These are phyloP conservation scores for Anagrus nilaparvatae DNA, from an alignment of 1,140 invertebrate species.

Conservation along the genomic window DNA sequence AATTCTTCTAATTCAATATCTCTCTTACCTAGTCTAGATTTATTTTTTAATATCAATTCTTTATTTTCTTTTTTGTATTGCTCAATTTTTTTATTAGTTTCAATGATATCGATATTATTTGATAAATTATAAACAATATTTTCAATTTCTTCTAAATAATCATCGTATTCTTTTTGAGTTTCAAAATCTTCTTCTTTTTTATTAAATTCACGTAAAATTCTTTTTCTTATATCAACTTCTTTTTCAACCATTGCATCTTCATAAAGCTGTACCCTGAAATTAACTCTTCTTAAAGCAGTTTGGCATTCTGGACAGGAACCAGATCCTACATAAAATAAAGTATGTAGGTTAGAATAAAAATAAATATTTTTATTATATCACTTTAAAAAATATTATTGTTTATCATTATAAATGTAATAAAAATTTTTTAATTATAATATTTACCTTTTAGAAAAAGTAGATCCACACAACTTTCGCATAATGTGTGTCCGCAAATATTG, in stretches of 20 bases:
- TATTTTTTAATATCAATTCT: slow-evolving; percentile 82
- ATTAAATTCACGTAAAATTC: slow-evolving; percentile 82
- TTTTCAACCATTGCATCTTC: slow-evolving; percentile 95
- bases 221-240: slow-evolving; percentile 90
- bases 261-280: slow-evolving; percentile 91
- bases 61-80: slow-evolving; percentile 91
- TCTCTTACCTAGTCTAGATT: slow-evolving; percentile 57
- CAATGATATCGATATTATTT: slow-evolving; percentile 82
- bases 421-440: slow-evolving; percentile 4
- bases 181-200: slow-evolving; percentile 86
- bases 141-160: slow-evolving; percentile 89
- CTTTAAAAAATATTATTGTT: not conserved
- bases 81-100: slow-evolving; percentile 86
- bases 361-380: not conserved
- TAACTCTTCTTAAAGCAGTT: slow-evolving; percentile 73
- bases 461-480: slow-evolving; percentile 96
- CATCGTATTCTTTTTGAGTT: slow-evolving; percentile 74
- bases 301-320: slow-evolving; percentile 87
- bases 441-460: slow-evolving; percentile 86
- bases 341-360: slow-evolving; percentile 5
- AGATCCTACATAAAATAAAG: slow-evolving; percentile 58
- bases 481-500: slow-evolving; percentile 93
- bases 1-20: slow-evolving; percentile 80
- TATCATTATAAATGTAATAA: not conserved
- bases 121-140: slow-evolving; percentile 83